Percentiles rank a stretch among this genome's conserved stretches.
Conservation (phyloP, 2,797 vertebrate genomes). For the Lagorchestes hirsutus region DNA sequence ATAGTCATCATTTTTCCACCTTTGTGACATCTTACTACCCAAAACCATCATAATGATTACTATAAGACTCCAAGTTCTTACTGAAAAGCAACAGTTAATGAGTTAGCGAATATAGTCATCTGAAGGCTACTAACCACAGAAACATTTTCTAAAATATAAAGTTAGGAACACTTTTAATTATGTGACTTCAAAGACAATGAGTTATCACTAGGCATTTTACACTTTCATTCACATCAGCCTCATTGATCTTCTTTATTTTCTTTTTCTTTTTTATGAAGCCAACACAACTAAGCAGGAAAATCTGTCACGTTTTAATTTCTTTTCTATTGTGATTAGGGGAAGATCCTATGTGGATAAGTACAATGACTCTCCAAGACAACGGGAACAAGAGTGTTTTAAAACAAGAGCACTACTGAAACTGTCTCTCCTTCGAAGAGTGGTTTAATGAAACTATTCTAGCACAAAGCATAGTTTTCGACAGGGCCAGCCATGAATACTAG, state of each 20-base stretch:
- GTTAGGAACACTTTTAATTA: constrained; percentile 37
- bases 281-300: constrained; percentile 31
- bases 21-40: too few species aligned
- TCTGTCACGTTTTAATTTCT: constrained; percentile 58
- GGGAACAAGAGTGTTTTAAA: constrained; percentile 56
- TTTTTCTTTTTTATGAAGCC: constrained; percentile 45
- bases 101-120: background rate
- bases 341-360: constrained; percentile 49
- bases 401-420: constrained; percentile 82
- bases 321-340: background rate
- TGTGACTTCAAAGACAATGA: background rate
- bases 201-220: background rate
- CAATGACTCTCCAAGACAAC: constrained; percentile 66
- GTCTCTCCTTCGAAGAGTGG: constrained; percentile 58
- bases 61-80: too few species aligned
- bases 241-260: rapidly evolving
- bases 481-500: constrained; percentile 63
- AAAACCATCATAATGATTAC: too few species aligned
- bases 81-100: background rate
- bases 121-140: background rate
- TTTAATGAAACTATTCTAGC: constrained; percentile 76
- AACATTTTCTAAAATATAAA: background rate
- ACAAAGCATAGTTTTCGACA: constrained; percentile 71
- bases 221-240: background rate
- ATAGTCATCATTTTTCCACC: too few species aligned